A percentile compares a stretch with the other conserved stretches of the same genome.
These are phyloP conservation scores for Myanophis thanlyinensis DNA, from an alignment of 2,113 vertebrate species.

Conservation along the genomic window DNA sequence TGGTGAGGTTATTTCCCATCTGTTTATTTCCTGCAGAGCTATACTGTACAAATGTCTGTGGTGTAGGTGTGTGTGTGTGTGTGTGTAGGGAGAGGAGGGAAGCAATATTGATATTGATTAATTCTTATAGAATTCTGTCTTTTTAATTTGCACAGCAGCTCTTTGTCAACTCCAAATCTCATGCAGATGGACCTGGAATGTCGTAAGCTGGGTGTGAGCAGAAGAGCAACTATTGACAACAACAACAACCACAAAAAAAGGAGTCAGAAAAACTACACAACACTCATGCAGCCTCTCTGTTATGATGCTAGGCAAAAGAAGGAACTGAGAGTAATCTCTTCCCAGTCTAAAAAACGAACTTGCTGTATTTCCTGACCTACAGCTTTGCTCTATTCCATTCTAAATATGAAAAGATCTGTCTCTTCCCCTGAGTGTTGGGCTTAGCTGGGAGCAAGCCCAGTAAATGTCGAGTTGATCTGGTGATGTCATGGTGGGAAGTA, in stretches of 20 bases:
- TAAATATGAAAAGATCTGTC: not conserved
- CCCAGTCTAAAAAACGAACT: no score
- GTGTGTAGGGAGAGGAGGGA: no score
- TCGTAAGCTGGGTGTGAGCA: not conserved
- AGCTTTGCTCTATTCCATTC: not conserved
- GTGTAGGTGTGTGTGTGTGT: not conserved
- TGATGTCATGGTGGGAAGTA: not conserved
- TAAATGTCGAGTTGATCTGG: not conserved
- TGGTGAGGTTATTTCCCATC: constrained; percentile 42
- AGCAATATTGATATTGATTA: constrained; percentile 5
- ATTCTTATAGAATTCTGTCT: constrained; percentile 5
- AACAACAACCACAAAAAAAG: constrained; percentile 15
- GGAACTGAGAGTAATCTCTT: not conserved
- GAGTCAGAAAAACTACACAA: constrained; percentile 12
- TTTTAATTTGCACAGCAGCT: not conserved
- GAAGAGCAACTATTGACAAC: constrained; percentile 2
- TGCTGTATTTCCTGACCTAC: not conserved
- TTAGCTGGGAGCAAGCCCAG: not conserved
- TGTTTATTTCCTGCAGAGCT: constrained; percentile 38
- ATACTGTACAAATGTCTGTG: not conserved
- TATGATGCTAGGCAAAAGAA: not conserved
- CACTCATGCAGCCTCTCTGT: not conserved
- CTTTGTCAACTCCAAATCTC: not conserved
- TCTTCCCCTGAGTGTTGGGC: not conserved
- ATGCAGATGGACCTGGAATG: not conserved